A percentile compares a stretch with the other conserved stretches of the same genome.
These are phyloP conservation scores for Nemotelus nigrinus DNA, from an alignment of 2,888 invertebrate species.

Conservation along the genomic window DNA sequence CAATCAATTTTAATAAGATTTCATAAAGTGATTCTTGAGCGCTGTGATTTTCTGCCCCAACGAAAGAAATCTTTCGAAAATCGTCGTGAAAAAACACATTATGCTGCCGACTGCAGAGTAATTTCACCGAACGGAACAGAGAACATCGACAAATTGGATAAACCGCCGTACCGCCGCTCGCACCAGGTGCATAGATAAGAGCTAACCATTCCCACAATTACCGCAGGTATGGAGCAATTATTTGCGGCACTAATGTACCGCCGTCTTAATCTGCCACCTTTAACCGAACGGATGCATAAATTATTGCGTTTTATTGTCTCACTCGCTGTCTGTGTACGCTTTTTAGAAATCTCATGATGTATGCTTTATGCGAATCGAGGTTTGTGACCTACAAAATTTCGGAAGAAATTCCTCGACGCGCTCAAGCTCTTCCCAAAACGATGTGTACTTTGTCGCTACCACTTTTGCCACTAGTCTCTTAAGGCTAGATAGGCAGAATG, in stretches of 20 bases:
- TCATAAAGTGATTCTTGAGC: too few relatives aligned
- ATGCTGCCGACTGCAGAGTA: not conserved
- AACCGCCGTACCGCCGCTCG: not conserved
- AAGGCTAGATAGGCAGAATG: not conserved
- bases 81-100: not conserved
- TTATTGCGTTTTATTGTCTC: not conserved
- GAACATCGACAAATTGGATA: conserved; percentile 29
- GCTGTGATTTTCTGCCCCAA: not conserved
- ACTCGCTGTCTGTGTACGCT: not conserved
- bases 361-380: conserved; percentile 25
- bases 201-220: conserved; percentile 3
- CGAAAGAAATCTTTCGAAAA: conserved; percentile 9
- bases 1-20: too few relatives aligned
- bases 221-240: conserved; percentile 20
- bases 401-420: conserved; percentile 23
- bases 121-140: conserved; percentile 22
- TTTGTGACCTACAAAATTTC: conserved; percentile 35
- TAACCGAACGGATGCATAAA: conserved; percentile 3
- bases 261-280: not conserved
- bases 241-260: not conserved
- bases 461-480: not conserved
- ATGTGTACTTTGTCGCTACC: not conserved
- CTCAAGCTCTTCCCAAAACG: not conserved
- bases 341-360: not conserved
- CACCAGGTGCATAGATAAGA: conserved; percentile 5